phyloP scores from a whole-genome alignment of 2,113 vertebrate genomes.

The Neotoma lepida region DNA sequence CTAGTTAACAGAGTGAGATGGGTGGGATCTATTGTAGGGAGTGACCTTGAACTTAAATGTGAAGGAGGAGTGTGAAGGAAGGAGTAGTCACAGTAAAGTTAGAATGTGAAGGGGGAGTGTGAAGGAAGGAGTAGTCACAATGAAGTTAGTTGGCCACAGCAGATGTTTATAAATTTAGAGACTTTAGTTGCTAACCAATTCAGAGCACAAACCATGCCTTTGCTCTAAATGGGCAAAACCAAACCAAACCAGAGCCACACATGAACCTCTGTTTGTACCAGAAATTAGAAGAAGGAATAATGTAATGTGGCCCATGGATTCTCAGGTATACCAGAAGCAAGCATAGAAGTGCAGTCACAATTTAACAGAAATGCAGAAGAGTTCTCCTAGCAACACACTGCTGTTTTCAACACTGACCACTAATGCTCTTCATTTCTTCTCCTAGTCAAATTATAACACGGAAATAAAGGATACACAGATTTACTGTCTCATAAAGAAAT shows the following conservation, averaged over 20 bases:
- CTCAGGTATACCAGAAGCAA: neutral
- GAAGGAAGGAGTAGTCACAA: neutral
- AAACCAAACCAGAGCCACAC: neutral
- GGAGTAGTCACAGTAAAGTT: neutral
- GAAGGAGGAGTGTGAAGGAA: accelerated
- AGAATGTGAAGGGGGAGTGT: neutral
- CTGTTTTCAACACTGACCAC: neutral
- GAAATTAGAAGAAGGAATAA: neutral
- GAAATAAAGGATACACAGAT: neutral
- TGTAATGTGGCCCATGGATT: neutral
- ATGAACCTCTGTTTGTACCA: neutral
- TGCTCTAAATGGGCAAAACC: neutral
- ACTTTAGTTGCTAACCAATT: neutral
- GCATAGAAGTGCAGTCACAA: neutral
- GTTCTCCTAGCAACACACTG: neutral
- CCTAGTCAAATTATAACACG: neutral
- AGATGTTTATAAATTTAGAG: neutral
- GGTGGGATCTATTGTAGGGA: neutral
- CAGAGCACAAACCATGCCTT: neutral
- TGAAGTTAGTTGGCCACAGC: neutral
- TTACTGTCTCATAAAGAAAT: neutral
- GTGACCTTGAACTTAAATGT: neutral
- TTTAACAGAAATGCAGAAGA: conserved; percentile 30
- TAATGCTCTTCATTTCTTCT: conserved; percentile 4
- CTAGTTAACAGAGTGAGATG: neutral